Base-by-base conservation (phyloP, 92 coral and sea anemone genomes). In the Porites divaricata region DNA sequence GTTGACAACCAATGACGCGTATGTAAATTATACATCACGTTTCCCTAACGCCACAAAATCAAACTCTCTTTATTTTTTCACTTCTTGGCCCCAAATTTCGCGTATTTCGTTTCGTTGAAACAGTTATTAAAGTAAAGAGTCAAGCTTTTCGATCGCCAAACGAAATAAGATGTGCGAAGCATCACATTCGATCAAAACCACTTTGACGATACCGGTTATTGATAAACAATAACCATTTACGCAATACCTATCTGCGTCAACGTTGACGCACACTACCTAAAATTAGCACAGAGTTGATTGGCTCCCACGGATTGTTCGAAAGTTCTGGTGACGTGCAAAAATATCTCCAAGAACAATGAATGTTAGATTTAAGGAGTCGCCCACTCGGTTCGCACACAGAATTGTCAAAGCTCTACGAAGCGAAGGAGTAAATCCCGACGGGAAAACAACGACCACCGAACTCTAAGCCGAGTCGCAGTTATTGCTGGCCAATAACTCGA, bases 401-500 rank as follows among this genome's bases (percentile, higher is more conserved):
- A 90, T 94, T 95, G 95, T 80, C 87, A 87, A 93, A 91, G 85
- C 89, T 87, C 95, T 80, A 94, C 95, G 98, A 92, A 94, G 95
- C 93, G 92, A 94, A 92, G 95, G 89, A 92, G 95, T 81, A 73
- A 85, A 88, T 74, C 71, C 71, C 82, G 90, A 88, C 83, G 68
- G 88, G 70, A 70, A 35, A 83, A 74, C 83, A 88, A 85, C 80
- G 85, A 76, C 75, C 88, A 73, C 95, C 93, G 84, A 78, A 88
- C 80, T 76, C 66, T 88, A 85, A 94, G 95, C 75, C 63, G 66
- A 91, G 98, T 89, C 95, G 98, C 80, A 72, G 99, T 95, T 96
- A 87, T 96, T 95, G 99, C 99, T 90, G 99, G 99, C 83, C 99
- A 86, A 97, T 97, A 97, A 97, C 99, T 87, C 98, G 98, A 93